Evolutionary conservation across 2,113 vertebrate genomes (phyloP).

Genomic region (Puntigrus tetrazona): DNA sequence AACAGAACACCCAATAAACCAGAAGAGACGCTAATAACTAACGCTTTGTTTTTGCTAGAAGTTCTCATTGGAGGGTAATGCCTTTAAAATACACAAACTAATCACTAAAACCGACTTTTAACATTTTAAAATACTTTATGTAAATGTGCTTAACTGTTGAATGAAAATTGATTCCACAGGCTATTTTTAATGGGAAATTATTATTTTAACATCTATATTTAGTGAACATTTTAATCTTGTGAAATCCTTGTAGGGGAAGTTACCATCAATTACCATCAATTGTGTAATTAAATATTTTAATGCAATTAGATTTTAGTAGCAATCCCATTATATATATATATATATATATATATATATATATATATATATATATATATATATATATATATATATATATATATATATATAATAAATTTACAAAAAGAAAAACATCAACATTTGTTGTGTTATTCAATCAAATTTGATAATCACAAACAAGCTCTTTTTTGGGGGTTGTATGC

Average conservation of each 20-base stretch:
- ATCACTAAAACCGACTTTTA: background rate
- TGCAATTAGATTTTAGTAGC: background rate
- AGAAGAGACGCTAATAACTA: background rate
- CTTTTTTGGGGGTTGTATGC: background rate
- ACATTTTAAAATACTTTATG: background rate
- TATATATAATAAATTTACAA: no score
- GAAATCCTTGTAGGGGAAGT: background rate
- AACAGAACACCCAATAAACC: background rate
- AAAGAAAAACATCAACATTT: no score
- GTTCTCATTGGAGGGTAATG: no score
- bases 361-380: no score
- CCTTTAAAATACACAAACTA: background rate
- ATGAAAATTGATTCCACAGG: background rate
- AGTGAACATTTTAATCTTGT: background rate
- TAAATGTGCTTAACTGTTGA: background rate
- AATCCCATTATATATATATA: no score
- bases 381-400: no score
- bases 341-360: no score
- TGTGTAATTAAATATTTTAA: background rate
- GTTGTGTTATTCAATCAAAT: slow-evolving; percentile 7
- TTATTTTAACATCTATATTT: background rate
- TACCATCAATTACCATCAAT: background rate
- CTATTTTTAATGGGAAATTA: background rate
- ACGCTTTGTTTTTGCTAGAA: background rate
- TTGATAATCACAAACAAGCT: background rate